Evolutionary conservation across 1,140 invertebrate genomes (phyloP).

Genomic region (Asobara japonica): DNA sequence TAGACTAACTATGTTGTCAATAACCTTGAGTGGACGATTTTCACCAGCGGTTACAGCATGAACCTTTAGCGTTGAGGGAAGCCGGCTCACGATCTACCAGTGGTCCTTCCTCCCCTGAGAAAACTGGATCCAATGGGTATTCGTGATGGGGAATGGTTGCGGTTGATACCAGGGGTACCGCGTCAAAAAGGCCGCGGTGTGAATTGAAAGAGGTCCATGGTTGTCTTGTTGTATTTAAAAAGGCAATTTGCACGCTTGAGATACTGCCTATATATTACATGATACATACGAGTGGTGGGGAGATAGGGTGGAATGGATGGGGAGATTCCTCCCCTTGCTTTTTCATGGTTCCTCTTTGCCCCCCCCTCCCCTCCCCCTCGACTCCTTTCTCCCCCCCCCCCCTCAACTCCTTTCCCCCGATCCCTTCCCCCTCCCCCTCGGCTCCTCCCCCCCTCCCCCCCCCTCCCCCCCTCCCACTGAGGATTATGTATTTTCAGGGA

Average conservation of each 20-base stretch:
- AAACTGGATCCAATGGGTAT: constrained; percentile 11
- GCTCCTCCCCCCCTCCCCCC: neutral
- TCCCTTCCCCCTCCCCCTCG: no score
- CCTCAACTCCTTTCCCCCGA: no score
- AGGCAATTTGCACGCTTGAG: constrained; percentile 64
- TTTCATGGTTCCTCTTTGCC: no score
- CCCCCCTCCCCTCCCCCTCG: no score
- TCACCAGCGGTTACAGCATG: no score
- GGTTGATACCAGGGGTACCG: constrained; percentile 4
- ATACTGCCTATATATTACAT: constrained; percentile 64
- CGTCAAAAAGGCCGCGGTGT: constrained; percentile 60
- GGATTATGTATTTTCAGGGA: constrained; percentile 30
- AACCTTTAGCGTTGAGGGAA: no score
- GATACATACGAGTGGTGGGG: constrained; percentile 51
- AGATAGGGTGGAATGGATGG: constrained; percentile 63
- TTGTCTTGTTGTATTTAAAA: constrained; percentile 65
- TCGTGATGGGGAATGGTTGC: constrained; percentile 39
- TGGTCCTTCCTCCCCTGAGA: neutral
- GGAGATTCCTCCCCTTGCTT: constrained; percentile 39
- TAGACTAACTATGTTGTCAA: no score
- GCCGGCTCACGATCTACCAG: no score
- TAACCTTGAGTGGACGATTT: no score
- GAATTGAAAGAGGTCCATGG: constrained; percentile 64
- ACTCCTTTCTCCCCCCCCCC: no score
- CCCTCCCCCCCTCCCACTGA: neutral